Evolutionary conservation across 2,113 vertebrate genomes (phyloP).

Genomic region (Manacus vitellinus): DNA sequence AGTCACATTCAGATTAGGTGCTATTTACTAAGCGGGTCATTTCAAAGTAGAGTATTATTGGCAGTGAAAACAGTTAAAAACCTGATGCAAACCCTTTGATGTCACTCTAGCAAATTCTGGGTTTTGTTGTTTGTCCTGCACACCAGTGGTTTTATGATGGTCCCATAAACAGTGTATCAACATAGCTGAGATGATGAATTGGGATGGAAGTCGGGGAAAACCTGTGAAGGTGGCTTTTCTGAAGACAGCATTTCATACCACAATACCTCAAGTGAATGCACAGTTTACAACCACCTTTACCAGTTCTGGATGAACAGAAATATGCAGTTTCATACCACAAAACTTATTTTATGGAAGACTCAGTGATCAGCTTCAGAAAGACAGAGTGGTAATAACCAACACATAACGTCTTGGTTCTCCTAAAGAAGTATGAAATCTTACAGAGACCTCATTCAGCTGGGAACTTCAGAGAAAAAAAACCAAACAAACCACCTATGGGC

Average conservation of each 20-base stretch:
- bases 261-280: accelerated
- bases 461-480: neutral
- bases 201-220: neutral
- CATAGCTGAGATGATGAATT: neutral
- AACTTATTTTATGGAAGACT: neutral
- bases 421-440: neutral
- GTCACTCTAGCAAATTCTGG: neutral
- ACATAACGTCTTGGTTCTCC: neutral
- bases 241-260: neutral
- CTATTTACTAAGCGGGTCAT: neutral
- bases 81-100: neutral
- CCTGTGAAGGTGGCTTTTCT: neutral
- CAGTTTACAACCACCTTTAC: neutral
- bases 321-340: neutral
- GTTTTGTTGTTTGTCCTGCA: neutral
- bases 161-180: neutral
- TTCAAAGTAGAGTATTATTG: neutral
- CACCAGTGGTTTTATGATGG: neutral
- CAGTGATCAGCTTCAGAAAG: neutral
- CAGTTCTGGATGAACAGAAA: neutral
- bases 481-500: neutral
- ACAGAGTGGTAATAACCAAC: neutral
- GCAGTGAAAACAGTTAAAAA: neutral
- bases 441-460: neutral
- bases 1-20: neutral